Evolutionary conservation across 2,113 vertebrate species (phyloP).

Genomic region (Nansenia antarctica): DNA sequence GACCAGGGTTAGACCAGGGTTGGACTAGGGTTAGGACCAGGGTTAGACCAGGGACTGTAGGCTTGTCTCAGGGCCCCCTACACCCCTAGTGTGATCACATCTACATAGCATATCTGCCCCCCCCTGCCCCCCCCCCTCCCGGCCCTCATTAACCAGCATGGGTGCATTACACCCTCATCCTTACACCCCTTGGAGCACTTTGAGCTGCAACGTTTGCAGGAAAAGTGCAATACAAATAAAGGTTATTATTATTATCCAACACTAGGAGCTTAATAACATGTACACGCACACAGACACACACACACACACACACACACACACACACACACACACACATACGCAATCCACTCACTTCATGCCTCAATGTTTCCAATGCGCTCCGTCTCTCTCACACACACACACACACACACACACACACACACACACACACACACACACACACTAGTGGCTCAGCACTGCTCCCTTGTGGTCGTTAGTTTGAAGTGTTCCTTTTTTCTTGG

Average conservation of each 20-base stretch:
- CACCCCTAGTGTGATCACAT: conserved; percentile 38
- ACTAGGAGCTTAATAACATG: too few relatives aligned
- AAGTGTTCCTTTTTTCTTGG: neutral
- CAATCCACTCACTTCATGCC: neutral
- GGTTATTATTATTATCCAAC: too few relatives aligned
- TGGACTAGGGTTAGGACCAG: neutral
- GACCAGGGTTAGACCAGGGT: neutral
- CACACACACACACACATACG: neutral
- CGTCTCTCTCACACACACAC: neutral
- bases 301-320: neutral
- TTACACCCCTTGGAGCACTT: too few relatives aligned
- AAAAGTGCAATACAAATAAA: too few relatives aligned
- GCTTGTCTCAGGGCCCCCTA: neutral
- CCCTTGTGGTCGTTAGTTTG: conserved; percentile 29
- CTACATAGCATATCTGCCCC: conserved; percentile 40
- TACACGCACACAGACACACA: neutral
- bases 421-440: neutral
- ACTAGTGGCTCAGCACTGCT: conserved; percentile 14
- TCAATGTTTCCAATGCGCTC: neutral
- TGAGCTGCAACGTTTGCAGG: too few relatives aligned
- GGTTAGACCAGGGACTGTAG: too few relatives aligned
- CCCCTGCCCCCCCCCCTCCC: conserved; percentile 46
- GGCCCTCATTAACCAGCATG: conserved; percentile 56
- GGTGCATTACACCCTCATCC: conserved; percentile 47
- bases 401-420: neutral